Evolutionary conservation across 2,113 vertebrate genomes (phyloP).

Genomic region (Phrynosoma platyrhinos): DNA sequence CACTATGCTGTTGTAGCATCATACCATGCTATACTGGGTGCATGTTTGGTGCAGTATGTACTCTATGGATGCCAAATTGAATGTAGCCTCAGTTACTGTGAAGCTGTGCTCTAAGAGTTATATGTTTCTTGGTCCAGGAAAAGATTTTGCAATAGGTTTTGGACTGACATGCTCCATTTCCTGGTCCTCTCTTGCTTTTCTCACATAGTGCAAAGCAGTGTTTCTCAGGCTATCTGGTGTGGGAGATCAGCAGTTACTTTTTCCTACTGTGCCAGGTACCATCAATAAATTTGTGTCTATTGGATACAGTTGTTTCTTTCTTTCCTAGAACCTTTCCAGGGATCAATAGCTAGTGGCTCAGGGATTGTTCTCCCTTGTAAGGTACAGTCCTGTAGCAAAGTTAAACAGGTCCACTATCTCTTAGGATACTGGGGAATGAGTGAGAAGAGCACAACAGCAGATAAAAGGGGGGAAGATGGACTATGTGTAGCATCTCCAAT

Average conservation of each 20-base stretch:
- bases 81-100: background rate
- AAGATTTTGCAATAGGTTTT: background rate
- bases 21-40: background rate
- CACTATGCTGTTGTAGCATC: background rate
- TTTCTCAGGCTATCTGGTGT: no score
- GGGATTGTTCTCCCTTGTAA: background rate
- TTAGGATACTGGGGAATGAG: background rate
- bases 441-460: background rate
- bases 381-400: background rate
- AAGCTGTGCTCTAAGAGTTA: background rate
- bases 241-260: no score
- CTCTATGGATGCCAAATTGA: background rate
- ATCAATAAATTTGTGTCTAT: no score
- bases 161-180: background rate
- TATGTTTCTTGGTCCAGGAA: background rate
- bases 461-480: no score
- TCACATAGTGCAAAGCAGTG: no score
- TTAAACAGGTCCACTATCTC: background rate
- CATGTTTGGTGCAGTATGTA: background rate
- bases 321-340: no score
- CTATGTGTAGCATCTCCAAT: background rate
- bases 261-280: no score
- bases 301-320: no score
- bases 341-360: no score
- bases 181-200: background rate